phyloP scores from a whole-genome alignment of 1,140 invertebrate species.

The Drosophila pseudoananassae region DNA sequence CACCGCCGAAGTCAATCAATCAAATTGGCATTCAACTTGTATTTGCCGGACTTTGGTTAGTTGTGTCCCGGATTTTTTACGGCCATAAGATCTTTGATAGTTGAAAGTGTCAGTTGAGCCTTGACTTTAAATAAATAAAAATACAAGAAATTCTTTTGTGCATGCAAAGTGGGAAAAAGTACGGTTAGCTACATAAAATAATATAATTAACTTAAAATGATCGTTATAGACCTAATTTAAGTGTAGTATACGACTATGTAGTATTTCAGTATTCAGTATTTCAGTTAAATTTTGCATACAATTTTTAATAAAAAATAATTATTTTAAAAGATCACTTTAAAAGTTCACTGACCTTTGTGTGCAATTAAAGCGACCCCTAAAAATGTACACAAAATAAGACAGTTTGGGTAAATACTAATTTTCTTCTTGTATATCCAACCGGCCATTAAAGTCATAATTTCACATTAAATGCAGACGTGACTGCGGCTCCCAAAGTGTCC shows the following conservation, averaged over 20 bases:
- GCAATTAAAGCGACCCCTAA: slow-evolving; percentile 48
- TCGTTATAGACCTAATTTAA: too few species aligned
- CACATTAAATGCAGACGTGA: slow-evolving; percentile 79
- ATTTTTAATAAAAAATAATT: too few species aligned
- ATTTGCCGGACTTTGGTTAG: slow-evolving; percentile 43
- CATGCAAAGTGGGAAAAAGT: background rate
- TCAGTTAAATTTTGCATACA: too few species aligned
- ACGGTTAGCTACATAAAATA: background rate
- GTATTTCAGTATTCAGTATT: too few species aligned
- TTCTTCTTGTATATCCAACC: slow-evolving; percentile 34
- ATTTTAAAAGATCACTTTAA: too few species aligned
- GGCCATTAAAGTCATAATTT: slow-evolving; percentile 79
- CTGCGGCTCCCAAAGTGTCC: slow-evolving; percentile 38
- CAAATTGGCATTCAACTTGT: slow-evolving; percentile 57
- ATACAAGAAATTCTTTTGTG: slow-evolving; percentile 1
- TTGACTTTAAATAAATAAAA: slow-evolving; percentile 11
- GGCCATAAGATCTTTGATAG: background rate
- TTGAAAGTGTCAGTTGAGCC: slow-evolving; percentile 22
- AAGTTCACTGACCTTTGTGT: slow-evolving; percentile 18
- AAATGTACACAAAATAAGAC: slow-evolving; percentile 25
- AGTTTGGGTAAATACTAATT: slow-evolving; percentile 28
- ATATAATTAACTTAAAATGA: too few species aligned
- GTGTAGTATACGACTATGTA: too few species aligned
- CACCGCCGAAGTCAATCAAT: slow-evolving; percentile 58
- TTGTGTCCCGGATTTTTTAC: slow-evolving; percentile 34